A percentile compares a stretch with the other conserved stretches of the same genome.
Conservation (phyloP, 2,113 vertebrate species). For the Pedetes capensis region DNA sequence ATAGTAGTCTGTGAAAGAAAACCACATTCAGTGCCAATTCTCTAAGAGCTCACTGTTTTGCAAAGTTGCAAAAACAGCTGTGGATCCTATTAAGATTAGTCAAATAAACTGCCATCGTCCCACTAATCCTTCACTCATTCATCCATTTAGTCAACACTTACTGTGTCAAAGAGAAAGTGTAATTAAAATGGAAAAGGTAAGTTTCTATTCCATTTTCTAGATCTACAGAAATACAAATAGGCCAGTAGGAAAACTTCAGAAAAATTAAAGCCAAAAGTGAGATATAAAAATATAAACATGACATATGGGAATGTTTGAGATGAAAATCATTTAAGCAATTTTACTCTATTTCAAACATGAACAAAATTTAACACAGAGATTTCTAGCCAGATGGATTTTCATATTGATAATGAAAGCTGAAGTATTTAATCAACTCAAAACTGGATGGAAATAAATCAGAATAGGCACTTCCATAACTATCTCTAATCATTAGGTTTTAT, state of each 20-base stretch:
- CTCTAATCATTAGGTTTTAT: constrained; percentile 58
- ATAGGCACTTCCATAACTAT: not conserved
- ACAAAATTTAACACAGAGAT: constrained; percentile 53
- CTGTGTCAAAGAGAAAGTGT: not conserved
- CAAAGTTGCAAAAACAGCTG: not conserved
- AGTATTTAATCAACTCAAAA: constrained; percentile 64
- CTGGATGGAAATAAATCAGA: constrained; percentile 33
- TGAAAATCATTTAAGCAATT: constrained; percentile 48
- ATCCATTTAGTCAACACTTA: not conserved
- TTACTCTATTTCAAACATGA: constrained; percentile 49
- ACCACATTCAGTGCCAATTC: not conserved
- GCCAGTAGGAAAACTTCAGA: constrained; percentile 29
- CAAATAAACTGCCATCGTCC: not conserved
- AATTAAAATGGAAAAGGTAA: not conserved
- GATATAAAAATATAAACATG: constrained; percentile 47
- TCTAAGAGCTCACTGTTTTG: not conserved
- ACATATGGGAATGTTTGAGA: constrained; percentile 49
- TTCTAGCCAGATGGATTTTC: constrained; percentile 61
- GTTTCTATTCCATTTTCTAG: not conserved
- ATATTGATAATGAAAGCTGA: constrained; percentile 54
- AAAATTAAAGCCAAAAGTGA: constrained; percentile 57
- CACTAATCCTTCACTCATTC: not conserved
- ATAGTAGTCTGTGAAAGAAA: not conserved
- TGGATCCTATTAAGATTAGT: not conserved
- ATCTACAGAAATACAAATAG: constrained; percentile 7